These are phyloP conservation scores for Xanthostigma xanthostigma DNA, from an alignment of 2,888 invertebrate species.

Conservation along the genomic window DNA sequence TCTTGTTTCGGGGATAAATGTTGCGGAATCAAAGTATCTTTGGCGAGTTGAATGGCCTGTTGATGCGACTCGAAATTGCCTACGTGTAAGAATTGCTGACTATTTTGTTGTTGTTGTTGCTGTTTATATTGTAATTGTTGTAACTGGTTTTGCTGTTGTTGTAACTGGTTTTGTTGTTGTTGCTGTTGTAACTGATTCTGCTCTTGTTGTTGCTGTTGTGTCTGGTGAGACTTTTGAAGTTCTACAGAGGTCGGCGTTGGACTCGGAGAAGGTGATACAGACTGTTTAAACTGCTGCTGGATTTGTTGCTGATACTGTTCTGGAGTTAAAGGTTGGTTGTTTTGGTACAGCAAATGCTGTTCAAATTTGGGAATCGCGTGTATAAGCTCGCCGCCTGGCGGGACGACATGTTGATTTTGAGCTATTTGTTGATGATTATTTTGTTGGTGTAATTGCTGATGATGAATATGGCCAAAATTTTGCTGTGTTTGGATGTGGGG, in stretches of 20 bases:
- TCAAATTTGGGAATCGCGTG: constrained; percentile 66
- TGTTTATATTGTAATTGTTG: constrained; percentile 14
- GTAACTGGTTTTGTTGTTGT: constrained; percentile 22
- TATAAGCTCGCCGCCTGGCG: constrained; percentile 56
- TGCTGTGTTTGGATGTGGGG: constrained; percentile 12
- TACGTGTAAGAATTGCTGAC: constrained; percentile 17
- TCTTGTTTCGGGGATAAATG: no score
- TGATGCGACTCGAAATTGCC: no score
- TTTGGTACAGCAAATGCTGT: constrained; percentile 36
- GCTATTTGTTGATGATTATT: constrained; percentile 32
- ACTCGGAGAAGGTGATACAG: constrained; percentile 12
- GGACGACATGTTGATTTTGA: constrained; percentile 32
- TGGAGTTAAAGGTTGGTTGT: constrained; percentile 7
- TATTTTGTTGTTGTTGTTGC: constrained; percentile 9
- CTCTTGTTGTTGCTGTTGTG: constrained; percentile 20
- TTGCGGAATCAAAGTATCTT: no score
- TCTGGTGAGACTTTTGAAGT: constrained; percentile 8
- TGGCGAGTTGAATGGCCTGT: constrained; percentile 17
- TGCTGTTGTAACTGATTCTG: constrained; percentile 19
- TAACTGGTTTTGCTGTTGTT: constrained; percentile 20
- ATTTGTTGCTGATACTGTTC: constrained; percentile 10
- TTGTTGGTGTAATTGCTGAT: constrained; percentile 27
- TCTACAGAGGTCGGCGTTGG: constrained; percentile 14
- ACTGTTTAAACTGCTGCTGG: constrained; percentile 8
- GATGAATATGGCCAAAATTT: constrained; percentile 14